Conservation (phyloP, 2,113 vertebrate species). For the Camelus dromedarius region DNA sequence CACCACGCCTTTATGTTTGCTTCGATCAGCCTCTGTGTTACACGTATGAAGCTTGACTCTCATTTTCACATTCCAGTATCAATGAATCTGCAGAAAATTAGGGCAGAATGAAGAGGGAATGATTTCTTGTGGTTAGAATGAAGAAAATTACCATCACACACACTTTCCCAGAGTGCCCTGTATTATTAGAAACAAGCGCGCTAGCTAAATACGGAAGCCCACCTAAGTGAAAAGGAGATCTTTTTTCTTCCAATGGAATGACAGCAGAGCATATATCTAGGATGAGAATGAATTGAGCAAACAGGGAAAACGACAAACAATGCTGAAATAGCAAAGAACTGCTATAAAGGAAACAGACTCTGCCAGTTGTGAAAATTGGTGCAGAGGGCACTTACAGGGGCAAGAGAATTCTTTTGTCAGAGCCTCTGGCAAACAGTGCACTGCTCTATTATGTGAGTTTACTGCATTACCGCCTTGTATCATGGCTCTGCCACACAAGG, state of each 20-base stretch:
- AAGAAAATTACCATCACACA: background rate
- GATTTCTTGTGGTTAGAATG: background rate
- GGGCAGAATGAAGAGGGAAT: conserved; percentile 11
- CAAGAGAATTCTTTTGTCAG: background rate
- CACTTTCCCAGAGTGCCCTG: background rate
- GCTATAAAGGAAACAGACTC: conserved; percentile 29
- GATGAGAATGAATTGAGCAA: conserved; percentile 59
- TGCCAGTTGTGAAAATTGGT: conserved; percentile 5
- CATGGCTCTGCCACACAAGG: conserved; percentile 46
- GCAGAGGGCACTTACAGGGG: conserved; percentile 5
- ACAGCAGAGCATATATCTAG: background rate
- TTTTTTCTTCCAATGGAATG: background rate
- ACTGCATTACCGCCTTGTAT: background rate
- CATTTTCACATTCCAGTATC: background rate
- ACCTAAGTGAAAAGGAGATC: background rate
- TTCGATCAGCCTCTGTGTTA: conserved; percentile 13
- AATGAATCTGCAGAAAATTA: conserved; percentile 60
- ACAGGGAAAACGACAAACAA: background rate
- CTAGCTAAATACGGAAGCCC: background rate
- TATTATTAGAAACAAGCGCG: background rate
- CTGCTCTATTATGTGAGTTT: background rate
- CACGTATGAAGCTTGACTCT: background rate
- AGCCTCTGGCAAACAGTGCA: background rate
- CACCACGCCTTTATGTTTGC: background rate
- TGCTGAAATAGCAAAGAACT: conserved; percentile 37